phyloP scores from a whole-genome alignment of 2,797 vertebrate genomes.

The Myotis daubentonii region DNA sequence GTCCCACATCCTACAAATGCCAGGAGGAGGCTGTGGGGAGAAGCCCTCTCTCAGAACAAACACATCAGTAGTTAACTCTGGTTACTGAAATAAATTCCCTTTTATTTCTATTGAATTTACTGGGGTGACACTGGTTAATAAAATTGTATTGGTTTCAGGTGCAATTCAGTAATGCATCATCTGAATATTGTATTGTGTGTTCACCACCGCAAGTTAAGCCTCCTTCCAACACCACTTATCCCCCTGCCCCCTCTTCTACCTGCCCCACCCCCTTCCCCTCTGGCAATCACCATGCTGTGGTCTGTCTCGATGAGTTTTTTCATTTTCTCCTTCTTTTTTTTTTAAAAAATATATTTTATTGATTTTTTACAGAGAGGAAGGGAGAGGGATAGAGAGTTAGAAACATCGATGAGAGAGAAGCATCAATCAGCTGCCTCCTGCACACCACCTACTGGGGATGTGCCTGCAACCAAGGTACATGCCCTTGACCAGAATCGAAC shows the following conservation, averaged over 20 bases:
- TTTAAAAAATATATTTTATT: no score
- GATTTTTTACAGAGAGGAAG: no score
- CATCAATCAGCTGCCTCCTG: no score
- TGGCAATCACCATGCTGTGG: not conserved
- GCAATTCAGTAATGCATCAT: not conserved
- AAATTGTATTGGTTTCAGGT: not conserved
- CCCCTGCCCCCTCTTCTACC: no score
- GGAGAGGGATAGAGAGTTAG: no score
- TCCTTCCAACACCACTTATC: not conserved
- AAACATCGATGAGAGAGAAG: no score
- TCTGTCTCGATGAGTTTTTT: not conserved
- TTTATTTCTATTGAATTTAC: not conserved
- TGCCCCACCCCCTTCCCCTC: not conserved
- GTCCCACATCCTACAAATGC: not conserved
- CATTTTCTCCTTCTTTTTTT: no score
- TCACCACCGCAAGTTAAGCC: not conserved
- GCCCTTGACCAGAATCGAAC: no score
- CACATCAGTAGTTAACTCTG: not conserved
- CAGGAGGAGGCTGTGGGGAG: not conserved
- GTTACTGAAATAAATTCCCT: not conserved
- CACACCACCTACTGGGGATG: no score
- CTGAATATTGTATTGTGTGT: not conserved
- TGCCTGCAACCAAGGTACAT: no score
- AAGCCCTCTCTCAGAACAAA: not conserved
- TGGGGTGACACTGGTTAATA: not conserved